Evolutionary conservation across 1,140 invertebrate species (phyloP), one percentile per base, ranked within the genome.

Genomic region (Charaxes varanes): DNA sequence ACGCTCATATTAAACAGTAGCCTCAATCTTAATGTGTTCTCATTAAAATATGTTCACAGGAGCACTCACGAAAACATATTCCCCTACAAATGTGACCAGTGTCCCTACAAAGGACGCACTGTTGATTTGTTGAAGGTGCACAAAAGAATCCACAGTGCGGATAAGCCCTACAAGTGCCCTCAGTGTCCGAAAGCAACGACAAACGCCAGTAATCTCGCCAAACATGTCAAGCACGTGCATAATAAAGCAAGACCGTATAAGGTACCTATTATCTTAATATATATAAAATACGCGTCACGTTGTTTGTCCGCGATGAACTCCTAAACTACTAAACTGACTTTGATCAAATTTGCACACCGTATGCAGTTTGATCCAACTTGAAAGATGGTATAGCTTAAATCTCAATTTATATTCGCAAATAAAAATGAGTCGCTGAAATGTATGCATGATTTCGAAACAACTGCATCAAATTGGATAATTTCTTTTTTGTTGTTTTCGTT

Each of bases 121-220:
- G 51, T 69, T 48, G 74, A 78, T 31, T 49, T 82, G 5, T 44
- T 82, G 2, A 79, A 62, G 35, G 63, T 78, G 2, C 78, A 82
- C 41, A 78, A 74, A 33, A 40, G 71, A 14, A 60, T 69, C 0
- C 78, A 82, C 46, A 14, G 79, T 33, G 41, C 22, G 0, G 74
- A 79, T n/a, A 82, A 80, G 34, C 78, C 78, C 0, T 82, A 53
- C 35, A 78, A 77, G 50, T 82, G 78, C 23, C 49, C 63, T 1
- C 71, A 68, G 32, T 82, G 78, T 44, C 62, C 71, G 0, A 78
- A 80, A 41, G 45, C 69, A 2, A 68, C 69, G 0, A 69, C 66
- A 0, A 78, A 71, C 1, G 49, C 74, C 0, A 82, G 78, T 37
- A 82, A 82, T 33, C 48, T 79, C 5, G 54, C 62, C 1, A 82